Base-by-base conservation (phyloP, 2,888 invertebrate genomes). In the Lathronympha strigana region DNA sequence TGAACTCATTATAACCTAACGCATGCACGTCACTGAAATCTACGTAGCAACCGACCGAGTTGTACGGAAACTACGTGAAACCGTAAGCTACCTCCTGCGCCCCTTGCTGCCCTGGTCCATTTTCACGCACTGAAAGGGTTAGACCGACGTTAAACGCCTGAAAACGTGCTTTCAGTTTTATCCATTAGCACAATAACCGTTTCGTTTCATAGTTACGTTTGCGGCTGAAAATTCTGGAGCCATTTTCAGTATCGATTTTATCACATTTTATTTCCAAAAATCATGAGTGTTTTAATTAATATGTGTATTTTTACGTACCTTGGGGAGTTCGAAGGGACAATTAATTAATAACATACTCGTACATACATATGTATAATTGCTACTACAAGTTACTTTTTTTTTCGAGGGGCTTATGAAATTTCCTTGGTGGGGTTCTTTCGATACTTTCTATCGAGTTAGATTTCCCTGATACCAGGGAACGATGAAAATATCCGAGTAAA, bases 81-180 rank as follows among this genome's bases (percentile, higher is more conserved):
- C 58, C 79, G 81, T 81, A 80, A 71, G 61, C 63, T 4, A 84
- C 75, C 84, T 83, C 81, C 80, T 83, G 21, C 61, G 49, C 15
- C 33, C 53, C 68, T 68, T 92, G 87, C 61, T 47, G 15, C 71
- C 87, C 88, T 84, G 69, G 79, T 74, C 79, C 49, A 60, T 80
- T 87, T 91, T 88, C 88, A 90, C 88, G 89, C 87, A 86, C 84
- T 83, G 85, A 86, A 90, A 90, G 89, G 90, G 89, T 89, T 88
- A 86, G 75, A 74, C 73, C 72, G 72, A 71, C 69, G 71, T 78
- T 80, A 80, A 81, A 69, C 71, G 70, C 80, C 80, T 81, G 81
- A 84, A 82, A 54, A 58, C 51, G 43, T 23, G 43, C 45, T 53
- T 58, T 58, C 36, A 40, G 3, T 25, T 28, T 15, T 45, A 33